phyloP scores from a whole-genome alignment of 2,797 vertebrate species.

The Ptychadena robeensis region DNA sequence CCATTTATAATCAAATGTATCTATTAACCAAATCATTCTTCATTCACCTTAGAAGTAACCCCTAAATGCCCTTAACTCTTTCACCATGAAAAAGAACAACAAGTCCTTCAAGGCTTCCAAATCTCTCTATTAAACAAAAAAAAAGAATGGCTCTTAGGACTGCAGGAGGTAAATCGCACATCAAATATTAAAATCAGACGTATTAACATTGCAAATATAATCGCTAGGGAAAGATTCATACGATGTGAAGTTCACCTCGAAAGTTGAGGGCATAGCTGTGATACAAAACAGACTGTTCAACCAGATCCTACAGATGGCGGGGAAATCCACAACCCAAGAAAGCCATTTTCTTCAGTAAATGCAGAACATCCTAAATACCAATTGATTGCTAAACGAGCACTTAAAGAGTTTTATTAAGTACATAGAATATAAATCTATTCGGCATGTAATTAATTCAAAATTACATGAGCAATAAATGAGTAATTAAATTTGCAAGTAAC shows the following conservation, averaged over 20 bases:
- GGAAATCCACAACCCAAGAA: conserved; percentile 56
- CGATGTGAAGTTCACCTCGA: conserved; percentile 22
- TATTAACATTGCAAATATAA: conserved; percentile 44
- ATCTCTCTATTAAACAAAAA: not conserved
- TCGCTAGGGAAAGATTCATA: not conserved
- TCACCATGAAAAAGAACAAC: not conserved
- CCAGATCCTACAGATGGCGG: conserved; percentile 41
- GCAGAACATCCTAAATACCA: conserved; percentile 76
- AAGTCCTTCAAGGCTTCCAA: not conserved
- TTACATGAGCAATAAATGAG: conserved; percentile 80
- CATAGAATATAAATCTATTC: conserved; percentile 83
- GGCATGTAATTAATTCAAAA: conserved; percentile 85
- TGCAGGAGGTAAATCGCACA: not conserved
- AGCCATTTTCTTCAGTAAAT: conserved; percentile 72
- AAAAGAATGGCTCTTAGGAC: not conserved
- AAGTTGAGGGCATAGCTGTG: conserved; percentile 18
- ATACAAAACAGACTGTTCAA: conserved; percentile 41
- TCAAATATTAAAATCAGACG: conserved; percentile 24
- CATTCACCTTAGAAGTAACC: not conserved
- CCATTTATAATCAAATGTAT: too few relatives aligned
- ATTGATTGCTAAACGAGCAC: conserved; percentile 79
- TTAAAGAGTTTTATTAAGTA: conserved; percentile 82
- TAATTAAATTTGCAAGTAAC: conserved; percentile 79
- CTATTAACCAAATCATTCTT: too few relatives aligned
- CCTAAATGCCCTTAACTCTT: not conserved